Conservation (phyloP, 2,797 vertebrate genomes). For the Falco biarmicus region DNA sequence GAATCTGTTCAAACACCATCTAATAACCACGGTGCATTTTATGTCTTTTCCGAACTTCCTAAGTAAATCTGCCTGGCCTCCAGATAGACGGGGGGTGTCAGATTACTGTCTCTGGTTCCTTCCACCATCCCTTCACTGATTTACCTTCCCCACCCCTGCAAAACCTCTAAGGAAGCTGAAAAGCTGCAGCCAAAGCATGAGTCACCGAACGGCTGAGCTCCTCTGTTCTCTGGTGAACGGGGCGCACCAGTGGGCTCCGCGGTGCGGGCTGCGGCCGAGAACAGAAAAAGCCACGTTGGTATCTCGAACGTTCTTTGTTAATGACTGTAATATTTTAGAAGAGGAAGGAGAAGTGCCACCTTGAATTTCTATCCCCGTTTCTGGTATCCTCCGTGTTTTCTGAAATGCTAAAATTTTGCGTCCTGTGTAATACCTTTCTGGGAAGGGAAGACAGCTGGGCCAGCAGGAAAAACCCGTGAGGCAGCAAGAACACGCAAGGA, state of each 20-base stretch:
- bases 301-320: not conserved
- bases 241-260: not conserved
- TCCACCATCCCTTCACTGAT: conserved; percentile 51
- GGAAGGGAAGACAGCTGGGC: not conserved
- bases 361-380: not conserved
- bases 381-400: not conserved
- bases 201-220: conserved; percentile 34
- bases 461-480: not conserved
- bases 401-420: not conserved
- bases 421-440: not conserved
- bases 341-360: not conserved
- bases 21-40: not conserved
- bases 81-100: conserved; percentile 19
- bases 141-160: conserved; percentile 55
- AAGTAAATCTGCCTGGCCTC: conserved; percentile 27
- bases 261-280: not conserved
- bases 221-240: not conserved
- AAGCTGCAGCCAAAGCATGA: conserved; percentile 48
- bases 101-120: conserved; percentile 50
- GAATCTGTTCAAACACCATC: not conserved
- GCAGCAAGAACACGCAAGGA: not conserved
- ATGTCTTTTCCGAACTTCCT: not conserved
- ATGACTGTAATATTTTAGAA: not conserved
- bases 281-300: rapidly evolving
- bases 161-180: conserved; percentile 37